phyloP scores from a whole-genome alignment of 2,113 vertebrate genomes.

The Butorides virescens region DNA sequence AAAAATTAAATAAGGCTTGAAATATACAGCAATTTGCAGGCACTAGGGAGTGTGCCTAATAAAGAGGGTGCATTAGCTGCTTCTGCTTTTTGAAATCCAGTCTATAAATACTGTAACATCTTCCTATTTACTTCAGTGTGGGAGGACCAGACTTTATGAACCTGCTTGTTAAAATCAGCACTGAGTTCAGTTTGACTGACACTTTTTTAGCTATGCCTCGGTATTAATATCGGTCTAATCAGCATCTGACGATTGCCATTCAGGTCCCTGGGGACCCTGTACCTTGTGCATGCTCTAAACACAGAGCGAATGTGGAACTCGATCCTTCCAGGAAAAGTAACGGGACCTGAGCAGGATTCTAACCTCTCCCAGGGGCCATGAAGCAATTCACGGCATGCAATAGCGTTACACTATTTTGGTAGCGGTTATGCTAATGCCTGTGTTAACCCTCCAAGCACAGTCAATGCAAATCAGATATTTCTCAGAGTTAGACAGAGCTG shows the following conservation, averaged over 20 bases:
- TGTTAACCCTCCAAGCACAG: neutral
- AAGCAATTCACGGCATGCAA: neutral
- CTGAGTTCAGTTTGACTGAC: neutral
- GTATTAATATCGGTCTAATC: neutral
- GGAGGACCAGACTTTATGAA: neutral
- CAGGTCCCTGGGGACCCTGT: neutral
- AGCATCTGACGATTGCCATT: neutral
- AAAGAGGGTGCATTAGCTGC: conserved; percentile 51
- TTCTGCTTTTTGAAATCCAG: conserved; percentile 36
- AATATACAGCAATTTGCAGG: conserved; percentile 52
- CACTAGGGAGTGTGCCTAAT: conserved; percentile 38
- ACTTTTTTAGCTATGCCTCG: neutral
- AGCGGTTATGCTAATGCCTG: neutral
- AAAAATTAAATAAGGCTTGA: conserved; percentile 67
- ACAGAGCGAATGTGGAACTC: neutral
- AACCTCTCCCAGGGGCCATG: neutral
- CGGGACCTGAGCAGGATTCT: neutral
- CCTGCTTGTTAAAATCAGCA: conserved; percentile 10
- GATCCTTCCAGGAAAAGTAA: neutral
- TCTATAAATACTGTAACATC: conserved; percentile 46
- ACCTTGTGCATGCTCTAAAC: neutral
- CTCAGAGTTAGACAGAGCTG: neutral
- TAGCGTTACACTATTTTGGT: neutral
- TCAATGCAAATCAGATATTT: neutral
- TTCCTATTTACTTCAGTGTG: conserved; percentile 35